Percentiles rank a stretch among this genome's conserved stretches.
phyloP scores from a whole-genome alignment of 92 coral and sea anemone species.

The Diadumene lineata region DNA sequence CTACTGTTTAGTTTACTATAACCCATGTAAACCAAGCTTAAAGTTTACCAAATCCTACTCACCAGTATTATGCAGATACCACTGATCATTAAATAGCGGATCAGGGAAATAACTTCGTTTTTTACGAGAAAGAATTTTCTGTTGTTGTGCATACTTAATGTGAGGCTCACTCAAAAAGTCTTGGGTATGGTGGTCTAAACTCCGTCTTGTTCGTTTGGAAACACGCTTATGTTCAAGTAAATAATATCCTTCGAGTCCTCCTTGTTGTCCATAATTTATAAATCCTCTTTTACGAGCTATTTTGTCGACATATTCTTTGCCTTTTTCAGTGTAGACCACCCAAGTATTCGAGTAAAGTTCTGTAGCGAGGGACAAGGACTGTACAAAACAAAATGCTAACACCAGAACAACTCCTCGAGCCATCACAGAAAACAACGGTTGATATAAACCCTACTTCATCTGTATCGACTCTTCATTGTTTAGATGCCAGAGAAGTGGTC shows the following conservation, averaged over 20 bases:
- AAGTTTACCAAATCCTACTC: slow-evolving; percentile 11
- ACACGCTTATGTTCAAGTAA: slow-evolving; percentile 75
- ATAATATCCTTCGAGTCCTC: slow-evolving; percentile 77
- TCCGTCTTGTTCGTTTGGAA: slow-evolving; percentile 69
- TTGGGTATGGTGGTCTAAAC: slow-evolving; percentile 61
- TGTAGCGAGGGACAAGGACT: neutral
- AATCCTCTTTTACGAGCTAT: slow-evolving; percentile 84
- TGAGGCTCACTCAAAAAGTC: slow-evolving; percentile 73
- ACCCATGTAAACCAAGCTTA: neutral
- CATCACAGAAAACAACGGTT: slow-evolving; percentile 12
- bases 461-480: slow-evolving; percentile 26
- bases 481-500: neutral
- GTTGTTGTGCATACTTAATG: slow-evolving; percentile 82
- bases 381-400: slow-evolving; percentile 9
- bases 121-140: slow-evolving; percentile 74
- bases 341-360: slow-evolving; percentile 84
- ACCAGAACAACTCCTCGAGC: slow-evolving; percentile 23
- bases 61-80: slow-evolving; percentile 97
- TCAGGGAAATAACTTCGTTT: slow-evolving; percentile 78
- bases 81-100: slow-evolving; percentile 79
- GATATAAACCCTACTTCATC: neutral
- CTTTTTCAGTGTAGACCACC: slow-evolving; percentile 84
- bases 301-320: slow-evolving; percentile 80
- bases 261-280: slow-evolving; percentile 77
- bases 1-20: neutral